Evolutionary conservation across 2,113 vertebrate species (phyloP).

Genomic region (Nansenia antarctica): DNA sequence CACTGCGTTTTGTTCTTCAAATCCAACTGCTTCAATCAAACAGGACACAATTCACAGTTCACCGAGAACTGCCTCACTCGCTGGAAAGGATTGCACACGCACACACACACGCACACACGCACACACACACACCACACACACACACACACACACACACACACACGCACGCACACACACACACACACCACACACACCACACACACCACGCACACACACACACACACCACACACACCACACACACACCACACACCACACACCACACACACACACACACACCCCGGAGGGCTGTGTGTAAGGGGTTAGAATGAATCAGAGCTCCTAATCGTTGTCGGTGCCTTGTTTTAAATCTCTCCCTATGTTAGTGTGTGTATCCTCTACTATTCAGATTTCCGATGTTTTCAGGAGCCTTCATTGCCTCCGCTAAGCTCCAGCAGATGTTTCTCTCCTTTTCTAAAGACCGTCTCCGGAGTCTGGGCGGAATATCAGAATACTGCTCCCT

Average conservation of each 20-base stretch:
- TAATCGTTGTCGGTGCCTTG: constrained; percentile 36
- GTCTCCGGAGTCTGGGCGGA: constrained; percentile 67
- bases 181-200: constrained; percentile 42
- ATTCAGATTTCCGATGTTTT: constrained; percentile 57
- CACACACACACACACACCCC: constrained; percentile 41
- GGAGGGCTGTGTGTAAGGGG: constrained; percentile 27
- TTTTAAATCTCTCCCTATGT: constrained; percentile 44
- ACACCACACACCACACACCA: constrained; percentile 17
- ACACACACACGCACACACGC: constrained; percentile 9
- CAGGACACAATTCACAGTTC: constrained; percentile 51
- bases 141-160: constrained; percentile 17
- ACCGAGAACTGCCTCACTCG: constrained; percentile 46
- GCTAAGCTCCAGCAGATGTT: constrained; percentile 75
- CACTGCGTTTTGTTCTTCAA: constrained; percentile 19
- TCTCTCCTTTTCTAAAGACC: constrained; percentile 72
- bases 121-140: constrained; percentile 33
- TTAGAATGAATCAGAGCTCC: background rate
- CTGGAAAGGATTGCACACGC: constrained; percentile 31
- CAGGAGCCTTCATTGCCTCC: constrained; percentile 47
- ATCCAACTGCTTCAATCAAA: constrained; percentile 50
- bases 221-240: constrained; percentile 25
- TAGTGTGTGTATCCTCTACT: constrained; percentile 51
- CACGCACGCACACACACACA: constrained; percentile 11
- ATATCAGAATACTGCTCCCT: constrained; percentile 70
- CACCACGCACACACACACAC: constrained; percentile 37